These are phyloP conservation scores for Nephrotoma guestfalica DNA, from an alignment of 2,888 invertebrate genomes.

Conservation along the genomic window DNA sequence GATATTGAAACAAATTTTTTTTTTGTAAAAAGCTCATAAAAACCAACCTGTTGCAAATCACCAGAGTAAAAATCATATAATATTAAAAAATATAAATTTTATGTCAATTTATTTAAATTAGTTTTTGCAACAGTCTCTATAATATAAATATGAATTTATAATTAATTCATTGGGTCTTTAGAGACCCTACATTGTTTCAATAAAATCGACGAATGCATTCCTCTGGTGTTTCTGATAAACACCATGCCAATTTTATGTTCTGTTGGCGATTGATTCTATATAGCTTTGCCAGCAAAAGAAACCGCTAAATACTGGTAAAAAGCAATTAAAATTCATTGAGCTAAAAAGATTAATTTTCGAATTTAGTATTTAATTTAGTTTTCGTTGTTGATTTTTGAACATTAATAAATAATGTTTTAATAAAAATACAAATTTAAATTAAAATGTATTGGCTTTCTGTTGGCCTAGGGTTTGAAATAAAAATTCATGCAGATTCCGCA, in stretches of 20 bases:
- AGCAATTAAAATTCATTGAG: not conserved
- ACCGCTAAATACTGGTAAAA: not conserved
- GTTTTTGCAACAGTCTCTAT: not conserved
- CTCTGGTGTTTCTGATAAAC: not conserved
- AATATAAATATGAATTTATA: not conserved
- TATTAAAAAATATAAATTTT: not conserved
- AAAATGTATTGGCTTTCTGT: no score
- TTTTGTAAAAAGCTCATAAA: not conserved
- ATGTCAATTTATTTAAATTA: not conserved
- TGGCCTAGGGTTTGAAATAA: no score
- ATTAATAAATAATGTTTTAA: no score
- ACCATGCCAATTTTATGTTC: not conserved
- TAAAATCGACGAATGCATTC: not conserved
- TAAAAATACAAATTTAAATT: no score
- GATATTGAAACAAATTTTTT: not conserved
- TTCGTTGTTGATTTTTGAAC: not conserved
- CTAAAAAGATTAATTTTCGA: not conserved
- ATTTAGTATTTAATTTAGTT: not conserved
- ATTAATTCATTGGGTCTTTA: not conserved
- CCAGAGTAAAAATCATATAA: not conserved
- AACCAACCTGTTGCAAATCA: not conserved
- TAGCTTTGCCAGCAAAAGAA: not conserved
- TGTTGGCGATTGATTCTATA: not conserved
- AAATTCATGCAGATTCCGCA: no score
- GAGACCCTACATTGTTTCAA: not conserved